Conservation (phyloP, 2,113 vertebrate species). For the Pseudopodoces humilis region DNA sequence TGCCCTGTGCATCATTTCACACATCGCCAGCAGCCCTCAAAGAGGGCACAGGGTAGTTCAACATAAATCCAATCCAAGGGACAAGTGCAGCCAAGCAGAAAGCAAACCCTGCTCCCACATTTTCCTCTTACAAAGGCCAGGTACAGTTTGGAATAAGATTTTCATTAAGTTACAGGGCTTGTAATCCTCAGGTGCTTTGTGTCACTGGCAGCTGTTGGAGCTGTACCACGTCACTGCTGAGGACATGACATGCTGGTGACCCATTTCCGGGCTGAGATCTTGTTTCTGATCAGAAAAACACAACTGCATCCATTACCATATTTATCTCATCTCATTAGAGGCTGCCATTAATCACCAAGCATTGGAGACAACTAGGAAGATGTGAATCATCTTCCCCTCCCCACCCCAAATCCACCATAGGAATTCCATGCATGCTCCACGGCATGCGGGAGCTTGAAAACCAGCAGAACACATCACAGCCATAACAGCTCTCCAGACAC, state of each 20-base stretch:
- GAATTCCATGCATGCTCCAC: not conserved
- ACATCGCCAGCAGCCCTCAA: not conserved
- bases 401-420: not conserved
- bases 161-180: not conserved
- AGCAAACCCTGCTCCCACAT: not conserved
- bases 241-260: accelerated
- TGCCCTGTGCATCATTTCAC: not conserved
- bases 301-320: not conserved
- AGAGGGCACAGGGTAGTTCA: not conserved
- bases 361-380: not conserved
- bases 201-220: not conserved
- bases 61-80: not conserved
- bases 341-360: conserved; percentile 7
- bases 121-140: not conserved
- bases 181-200: not conserved
- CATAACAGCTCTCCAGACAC: accelerated
- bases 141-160: not conserved
- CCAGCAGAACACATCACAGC: accelerated
- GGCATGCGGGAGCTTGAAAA: not conserved
- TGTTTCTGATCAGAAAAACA: not conserved
- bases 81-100: not conserved
- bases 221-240: accelerated
- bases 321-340: not conserved
- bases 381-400: conserved; percentile 36
- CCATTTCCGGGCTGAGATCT: not conserved